Conservation (phyloP, 2,888 invertebrate genomes). For the Sphecodes monilicornis region DNA sequence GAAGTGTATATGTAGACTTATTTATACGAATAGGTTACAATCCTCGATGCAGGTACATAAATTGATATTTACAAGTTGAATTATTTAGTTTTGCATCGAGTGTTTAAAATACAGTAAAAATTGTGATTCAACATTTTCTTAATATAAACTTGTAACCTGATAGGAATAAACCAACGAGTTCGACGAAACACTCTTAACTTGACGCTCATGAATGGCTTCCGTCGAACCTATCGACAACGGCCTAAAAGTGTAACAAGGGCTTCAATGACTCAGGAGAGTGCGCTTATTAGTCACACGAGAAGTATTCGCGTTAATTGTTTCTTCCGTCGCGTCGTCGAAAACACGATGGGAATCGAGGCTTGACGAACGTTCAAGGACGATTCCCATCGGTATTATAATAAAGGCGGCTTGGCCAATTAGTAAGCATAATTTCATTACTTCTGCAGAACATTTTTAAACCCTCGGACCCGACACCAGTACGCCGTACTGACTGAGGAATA, state of each 20-base stretch:
- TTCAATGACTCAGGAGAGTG: conserved; percentile 32
- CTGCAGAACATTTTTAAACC: neutral
- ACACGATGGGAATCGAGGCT: conserved; percentile 19
- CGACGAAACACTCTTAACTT: neutral
- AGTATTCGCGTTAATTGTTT: conserved; percentile 47
- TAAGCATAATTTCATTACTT: neutral
- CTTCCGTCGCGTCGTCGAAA: conserved; percentile 35
- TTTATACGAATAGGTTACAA: too few relatives aligned
- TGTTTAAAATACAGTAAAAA: neutral
- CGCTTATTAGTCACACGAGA: conserved; percentile 45
- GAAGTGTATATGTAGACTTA: too few relatives aligned
- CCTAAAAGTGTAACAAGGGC: conserved; percentile 38
- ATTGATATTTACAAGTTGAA: too few relatives aligned
- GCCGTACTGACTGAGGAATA: too few relatives aligned
- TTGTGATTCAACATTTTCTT: neutral
- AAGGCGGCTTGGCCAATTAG: conserved; percentile 5
- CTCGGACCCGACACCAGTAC: too few relatives aligned
- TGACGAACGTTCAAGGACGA: conserved; percentile 38
- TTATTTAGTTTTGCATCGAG: too few relatives aligned
- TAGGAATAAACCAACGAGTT: neutral
- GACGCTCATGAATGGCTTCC: conserved; percentile 5
- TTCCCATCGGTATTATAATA: conserved; percentile 36
- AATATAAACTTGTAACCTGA: neutral
- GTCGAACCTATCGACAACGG: conserved; percentile 21
- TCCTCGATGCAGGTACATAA: too few relatives aligned